Evolutionary conservation across 2,113 vertebrate genomes (phyloP).

Genomic region (Zosterops borbonicus): DNA sequence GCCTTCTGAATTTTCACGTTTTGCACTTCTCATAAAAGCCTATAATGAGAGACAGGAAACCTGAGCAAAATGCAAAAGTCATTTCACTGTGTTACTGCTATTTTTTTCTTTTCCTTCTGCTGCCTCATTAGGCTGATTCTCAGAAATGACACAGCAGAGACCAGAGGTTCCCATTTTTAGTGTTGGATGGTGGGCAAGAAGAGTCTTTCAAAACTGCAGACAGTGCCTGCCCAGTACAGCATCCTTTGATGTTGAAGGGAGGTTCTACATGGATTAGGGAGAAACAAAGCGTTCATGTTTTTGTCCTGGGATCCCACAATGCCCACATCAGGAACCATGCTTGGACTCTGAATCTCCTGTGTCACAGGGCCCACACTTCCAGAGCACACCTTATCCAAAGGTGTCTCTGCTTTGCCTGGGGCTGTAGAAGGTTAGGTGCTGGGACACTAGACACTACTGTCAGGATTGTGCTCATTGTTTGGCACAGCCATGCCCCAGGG

Average conservation of each 20-base stretch:
- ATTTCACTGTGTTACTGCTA: background rate
- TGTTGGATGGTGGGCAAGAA: background rate
- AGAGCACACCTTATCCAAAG: background rate
- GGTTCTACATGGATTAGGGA: background rate
- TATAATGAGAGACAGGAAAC: background rate
- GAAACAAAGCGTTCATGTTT: background rate
- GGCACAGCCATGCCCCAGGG: background rate
- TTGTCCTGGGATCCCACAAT: background rate
- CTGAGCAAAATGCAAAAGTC: background rate
- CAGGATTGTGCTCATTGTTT: background rate
- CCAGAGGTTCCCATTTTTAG: background rate
- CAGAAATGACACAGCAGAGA: background rate
- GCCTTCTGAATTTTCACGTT: conserved; percentile 4
- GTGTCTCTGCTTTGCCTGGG: background rate
- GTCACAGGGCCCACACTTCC: background rate
- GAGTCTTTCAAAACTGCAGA: background rate
- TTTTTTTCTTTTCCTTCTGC: background rate
- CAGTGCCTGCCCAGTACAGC: background rate
- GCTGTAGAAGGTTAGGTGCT: background rate
- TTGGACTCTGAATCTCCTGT: background rate
- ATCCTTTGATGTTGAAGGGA: background rate
- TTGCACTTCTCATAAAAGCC: conserved; percentile 11
- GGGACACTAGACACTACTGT: background rate
- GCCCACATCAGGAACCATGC: background rate
- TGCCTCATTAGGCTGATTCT: background rate